Evolutionary conservation across 2,888 invertebrate genomes (phyloP), one percentile per base, ranked within the genome.

Genomic region (Rhopalosiphum nymphaeae): DNA sequence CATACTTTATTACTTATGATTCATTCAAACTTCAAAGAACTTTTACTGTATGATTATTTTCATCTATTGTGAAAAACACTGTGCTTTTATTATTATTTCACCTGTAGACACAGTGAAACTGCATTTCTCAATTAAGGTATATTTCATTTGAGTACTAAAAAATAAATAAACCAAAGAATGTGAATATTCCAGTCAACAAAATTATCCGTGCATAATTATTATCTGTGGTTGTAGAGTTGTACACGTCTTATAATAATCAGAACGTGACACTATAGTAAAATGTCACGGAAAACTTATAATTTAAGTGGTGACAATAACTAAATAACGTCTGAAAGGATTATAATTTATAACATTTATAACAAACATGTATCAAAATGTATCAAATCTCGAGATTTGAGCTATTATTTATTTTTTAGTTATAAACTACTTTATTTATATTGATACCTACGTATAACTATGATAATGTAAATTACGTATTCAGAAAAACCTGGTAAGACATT

Each of bases 181-280:
- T 78, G 53, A 67, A 89, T 93, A 89, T 85, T 89, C 25, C 78
- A 89, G 57, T 90, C 78, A 42, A 61, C 46, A 89, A 93, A 89
- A 93, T 93, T 93, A 93, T 84, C 89, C 89, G 56, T 36, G 78
- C 89, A 78, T 89, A 93, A 93, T 84, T 93, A 89, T 89, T 61
- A 61, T 90, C 86, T 93, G 57, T 36, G 89, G 89, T 89, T 67
- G 84, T 84, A 53, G 88, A 67, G 26, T 42, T 53, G 42, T 89
- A 46, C n/a, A 36, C 36, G 53, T 53, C 16, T 9, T 92, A 61
- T 84, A 89, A 89, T 26, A 93, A 93, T 93, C 93, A 93, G 93
- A 93, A 93, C 93, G 93, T 93, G 93, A 93, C 89, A 57, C 36
- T 93, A 44, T 85, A 46, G 0, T 10, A 85, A 86, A 86, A 42